These are phyloP conservation scores for Stramonita haemastoma DNA, from an alignment of 2,888 invertebrate species.

Conservation along the genomic window DNA sequence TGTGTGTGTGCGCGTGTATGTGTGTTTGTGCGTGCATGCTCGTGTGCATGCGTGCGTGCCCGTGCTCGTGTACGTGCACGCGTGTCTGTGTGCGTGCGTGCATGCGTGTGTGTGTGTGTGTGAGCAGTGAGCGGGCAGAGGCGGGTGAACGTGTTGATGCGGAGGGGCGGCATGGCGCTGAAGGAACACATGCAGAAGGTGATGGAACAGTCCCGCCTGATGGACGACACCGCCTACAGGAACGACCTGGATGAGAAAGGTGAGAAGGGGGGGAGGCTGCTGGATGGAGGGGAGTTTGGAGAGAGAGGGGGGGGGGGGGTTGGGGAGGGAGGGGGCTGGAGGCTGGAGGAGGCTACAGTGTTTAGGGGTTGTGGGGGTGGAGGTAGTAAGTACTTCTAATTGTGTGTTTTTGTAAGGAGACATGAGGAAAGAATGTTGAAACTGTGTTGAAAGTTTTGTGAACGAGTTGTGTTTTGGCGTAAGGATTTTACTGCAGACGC, in stretches of 20 bases:
- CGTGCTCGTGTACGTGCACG: neutral
- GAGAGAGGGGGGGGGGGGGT: neutral
- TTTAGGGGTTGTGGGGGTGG: neutral
- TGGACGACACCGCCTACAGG: conserved; percentile 54
- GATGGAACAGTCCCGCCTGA: conserved; percentile 67
- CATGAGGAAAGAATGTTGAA: too few relatives aligned
- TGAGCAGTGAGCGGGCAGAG: conserved; percentile 17
- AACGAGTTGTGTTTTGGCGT: too few relatives aligned
- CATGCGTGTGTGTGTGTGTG: conserved; percentile 3
- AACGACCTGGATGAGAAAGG: conserved; percentile 70
- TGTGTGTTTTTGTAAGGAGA: too few relatives aligned
- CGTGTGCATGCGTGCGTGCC: neutral
- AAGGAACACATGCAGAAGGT: conserved; percentile 70
- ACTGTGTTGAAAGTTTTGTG: too few relatives aligned
- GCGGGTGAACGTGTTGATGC: conserved; percentile 70
- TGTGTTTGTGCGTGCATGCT: neutral
- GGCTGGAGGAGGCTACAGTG: too few relatives aligned
- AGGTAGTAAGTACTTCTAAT: neutral
- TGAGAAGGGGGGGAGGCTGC: conserved; percentile 29
- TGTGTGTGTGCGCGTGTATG: too few relatives aligned
- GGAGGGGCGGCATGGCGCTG: conserved; percentile 67
- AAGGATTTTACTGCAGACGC: too few relatives aligned
- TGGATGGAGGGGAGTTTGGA: too few relatives aligned
- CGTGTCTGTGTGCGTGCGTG: neutral
- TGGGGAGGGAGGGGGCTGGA: neutral